These are phyloP conservation scores for Lordiphosa andalusiaca DNA, from an alignment of 2,888 invertebrate species.

Conservation along the genomic window DNA sequence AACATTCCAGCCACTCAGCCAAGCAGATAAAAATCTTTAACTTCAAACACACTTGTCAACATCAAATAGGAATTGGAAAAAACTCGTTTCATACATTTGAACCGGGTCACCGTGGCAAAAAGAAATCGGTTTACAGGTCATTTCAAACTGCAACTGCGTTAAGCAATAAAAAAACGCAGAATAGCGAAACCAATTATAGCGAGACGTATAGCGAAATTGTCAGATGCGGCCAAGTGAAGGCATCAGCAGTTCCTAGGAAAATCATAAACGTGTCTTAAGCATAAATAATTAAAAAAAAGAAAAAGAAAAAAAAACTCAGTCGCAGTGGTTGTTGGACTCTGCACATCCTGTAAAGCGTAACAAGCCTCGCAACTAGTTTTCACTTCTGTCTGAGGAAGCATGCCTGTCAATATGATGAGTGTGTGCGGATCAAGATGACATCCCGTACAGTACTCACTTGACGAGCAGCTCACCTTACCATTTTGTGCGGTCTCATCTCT, in stretches of 20 bases:
- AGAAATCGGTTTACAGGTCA: constrained; percentile 57
- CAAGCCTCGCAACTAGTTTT: constrained; percentile 5
- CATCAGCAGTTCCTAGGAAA: constrained; percentile 52
- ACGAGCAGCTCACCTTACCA: constrained; percentile 46
- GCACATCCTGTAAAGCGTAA: constrained; percentile 24
- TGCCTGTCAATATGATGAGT: constrained; percentile 58
- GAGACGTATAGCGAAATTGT: constrained; percentile 22
- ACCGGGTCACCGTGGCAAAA: constrained; percentile 44
- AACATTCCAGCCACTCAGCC: constrained; percentile 27
- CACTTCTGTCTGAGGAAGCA: constrained; percentile 40
- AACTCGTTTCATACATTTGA: constrained; percentile 46
- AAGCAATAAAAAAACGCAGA: constrained; percentile 17
- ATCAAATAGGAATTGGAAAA: constrained; percentile 26
- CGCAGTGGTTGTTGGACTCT: constrained; percentile 21
- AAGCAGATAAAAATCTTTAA: constrained; percentile 3
- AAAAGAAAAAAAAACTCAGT: constrained; percentile 30
- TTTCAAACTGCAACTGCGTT: constrained; percentile 18
- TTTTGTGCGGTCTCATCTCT: constrained; percentile 47
- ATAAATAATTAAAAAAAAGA: constrained; percentile 69
- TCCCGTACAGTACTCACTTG: constrained; percentile 13
- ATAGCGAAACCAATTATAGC: constrained; percentile 38
- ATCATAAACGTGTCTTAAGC: constrained; percentile 71
- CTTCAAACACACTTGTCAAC: constrained; percentile 29
- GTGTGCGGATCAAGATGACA: constrained; percentile 26
- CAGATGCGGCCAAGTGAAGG: constrained; percentile 2